phyloP scores from a whole-genome alignment of 2,113 vertebrate species.

The Hippocampus mohnikei region DNA sequence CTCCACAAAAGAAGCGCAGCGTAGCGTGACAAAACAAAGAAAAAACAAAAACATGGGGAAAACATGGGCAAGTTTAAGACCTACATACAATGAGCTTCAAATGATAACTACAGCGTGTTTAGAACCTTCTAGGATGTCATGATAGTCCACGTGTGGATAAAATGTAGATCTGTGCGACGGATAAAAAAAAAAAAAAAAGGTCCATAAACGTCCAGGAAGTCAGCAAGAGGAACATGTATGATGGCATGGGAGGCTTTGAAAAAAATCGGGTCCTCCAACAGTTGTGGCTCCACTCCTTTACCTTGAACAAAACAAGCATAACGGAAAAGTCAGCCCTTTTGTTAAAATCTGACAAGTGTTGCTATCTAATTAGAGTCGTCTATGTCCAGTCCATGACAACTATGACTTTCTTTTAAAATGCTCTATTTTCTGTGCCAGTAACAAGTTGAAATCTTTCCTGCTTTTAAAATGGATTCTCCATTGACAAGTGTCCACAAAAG shows the following conservation, averaged over 20 bases:
- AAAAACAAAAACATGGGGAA: conserved; percentile 47
- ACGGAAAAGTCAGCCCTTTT: background rate
- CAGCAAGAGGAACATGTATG: conserved; percentile 72
- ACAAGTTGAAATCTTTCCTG: too few relatives aligned
- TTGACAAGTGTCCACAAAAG: too few relatives aligned
- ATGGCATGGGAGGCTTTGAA: conserved; percentile 33
- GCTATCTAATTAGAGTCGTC: too few relatives aligned
- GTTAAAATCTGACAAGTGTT: background rate
- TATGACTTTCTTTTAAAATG: too few relatives aligned
- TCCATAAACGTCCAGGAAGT: conserved; percentile 60
- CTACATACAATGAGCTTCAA: conserved; percentile 69
- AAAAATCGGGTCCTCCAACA: conserved; percentile 49
- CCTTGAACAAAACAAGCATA: conserved; percentile 70
- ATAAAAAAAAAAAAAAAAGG: conserved; percentile 52
- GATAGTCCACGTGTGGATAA: conserved; percentile 33
- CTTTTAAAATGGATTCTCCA: too few relatives aligned
- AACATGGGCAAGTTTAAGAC: conserved; percentile 58
- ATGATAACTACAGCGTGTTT: conserved; percentile 59
- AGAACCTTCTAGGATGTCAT: conserved; percentile 59
- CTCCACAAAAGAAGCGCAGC: conserved; percentile 82
- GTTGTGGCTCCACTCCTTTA: conserved; percentile 75
- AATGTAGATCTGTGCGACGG: conserved; percentile 27
- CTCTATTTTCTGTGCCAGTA: too few relatives aligned
- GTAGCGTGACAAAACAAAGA: conserved; percentile 75
- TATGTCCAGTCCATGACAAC: too few relatives aligned